phyloP scores from a whole-genome alignment of 2,797 vertebrate genomes.

The Sciurus vulgaris region DNA sequence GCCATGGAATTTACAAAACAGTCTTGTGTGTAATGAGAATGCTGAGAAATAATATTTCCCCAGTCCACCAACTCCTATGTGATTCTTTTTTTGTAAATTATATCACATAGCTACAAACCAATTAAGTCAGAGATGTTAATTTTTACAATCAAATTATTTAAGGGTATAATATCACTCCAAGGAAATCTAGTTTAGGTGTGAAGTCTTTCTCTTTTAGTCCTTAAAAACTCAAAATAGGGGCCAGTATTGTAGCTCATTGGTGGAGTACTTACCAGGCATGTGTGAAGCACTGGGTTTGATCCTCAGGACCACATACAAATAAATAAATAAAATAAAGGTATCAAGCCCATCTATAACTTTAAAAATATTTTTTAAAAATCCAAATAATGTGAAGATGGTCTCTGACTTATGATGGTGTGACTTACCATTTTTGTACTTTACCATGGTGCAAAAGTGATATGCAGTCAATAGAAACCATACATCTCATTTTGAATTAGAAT shows the following conservation, averaged over 20 bases:
- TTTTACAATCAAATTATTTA: conserved; percentile 33
- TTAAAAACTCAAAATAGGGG: not conserved
- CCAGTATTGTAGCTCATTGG: too few relatives aligned
- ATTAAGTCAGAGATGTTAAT: conserved; percentile 1
- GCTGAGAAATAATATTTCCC: not conserved
- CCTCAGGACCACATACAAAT: too few relatives aligned
- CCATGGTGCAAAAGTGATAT: not conserved
- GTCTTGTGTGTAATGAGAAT: conserved; percentile 5
- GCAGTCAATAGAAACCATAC: not conserved
- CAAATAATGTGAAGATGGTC: not conserved
- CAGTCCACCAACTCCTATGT: conserved; percentile 10
- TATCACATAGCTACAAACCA: conserved; percentile 10
- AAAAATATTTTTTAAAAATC: not conserved
- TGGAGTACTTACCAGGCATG: too few relatives aligned
- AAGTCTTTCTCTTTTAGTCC: conserved; percentile 35
- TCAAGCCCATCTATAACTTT: too few relatives aligned
- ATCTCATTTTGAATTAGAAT: not conserved
- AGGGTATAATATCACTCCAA: not conserved
- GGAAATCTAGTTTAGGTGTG: not conserved
- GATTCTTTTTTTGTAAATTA: conserved; percentile 14
- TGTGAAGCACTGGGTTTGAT: too few relatives aligned
- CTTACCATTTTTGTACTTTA: not conserved
- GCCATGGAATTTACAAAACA: not conserved
- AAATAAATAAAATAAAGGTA: too few relatives aligned
- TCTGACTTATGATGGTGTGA: not conserved